These are phyloP conservation scores for Uromys caudimaculatus DNA, from an alignment of 2,797 vertebrate species.

Conservation along the genomic window DNA sequence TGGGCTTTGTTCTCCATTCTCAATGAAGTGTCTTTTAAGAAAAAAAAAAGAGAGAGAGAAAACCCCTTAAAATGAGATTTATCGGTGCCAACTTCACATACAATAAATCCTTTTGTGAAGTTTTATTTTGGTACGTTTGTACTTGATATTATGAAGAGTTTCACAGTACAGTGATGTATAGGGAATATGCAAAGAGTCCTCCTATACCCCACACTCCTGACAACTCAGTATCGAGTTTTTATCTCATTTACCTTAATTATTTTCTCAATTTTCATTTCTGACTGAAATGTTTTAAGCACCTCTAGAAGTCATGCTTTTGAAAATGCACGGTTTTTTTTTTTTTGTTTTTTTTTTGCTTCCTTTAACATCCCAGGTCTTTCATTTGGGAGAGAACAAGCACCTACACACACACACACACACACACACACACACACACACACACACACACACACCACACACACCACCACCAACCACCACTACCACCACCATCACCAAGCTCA, in stretches of 20 bases:
- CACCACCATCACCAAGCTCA: background rate
- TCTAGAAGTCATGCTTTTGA: background rate
- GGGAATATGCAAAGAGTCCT: too few species aligned
- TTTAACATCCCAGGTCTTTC: background rate
- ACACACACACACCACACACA: background rate
- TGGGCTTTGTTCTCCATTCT: background rate
- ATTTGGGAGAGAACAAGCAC: background rate
- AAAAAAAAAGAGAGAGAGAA: background rate
- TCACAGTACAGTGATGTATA: background rate
- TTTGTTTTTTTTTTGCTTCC: background rate
- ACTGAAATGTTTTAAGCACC: slow-evolving; percentile 34
- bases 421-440: too few species aligned
- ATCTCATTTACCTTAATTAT: background rate
- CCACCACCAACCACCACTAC: too few species aligned
- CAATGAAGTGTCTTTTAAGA: background rate
- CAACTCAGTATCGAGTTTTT: background rate
- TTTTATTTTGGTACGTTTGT: background rate
- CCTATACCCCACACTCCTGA: background rate
- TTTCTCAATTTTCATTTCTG: slow-evolving; percentile 38
- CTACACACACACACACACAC: too few species aligned
- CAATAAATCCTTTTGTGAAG: background rate
- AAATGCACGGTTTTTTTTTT: background rate
- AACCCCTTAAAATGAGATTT: background rate
- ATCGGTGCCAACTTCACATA: background rate
- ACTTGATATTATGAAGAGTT: background rate